phyloP scores from a whole-genome alignment of 2,888 invertebrate species.

The Metacarcinus magister region DNA sequence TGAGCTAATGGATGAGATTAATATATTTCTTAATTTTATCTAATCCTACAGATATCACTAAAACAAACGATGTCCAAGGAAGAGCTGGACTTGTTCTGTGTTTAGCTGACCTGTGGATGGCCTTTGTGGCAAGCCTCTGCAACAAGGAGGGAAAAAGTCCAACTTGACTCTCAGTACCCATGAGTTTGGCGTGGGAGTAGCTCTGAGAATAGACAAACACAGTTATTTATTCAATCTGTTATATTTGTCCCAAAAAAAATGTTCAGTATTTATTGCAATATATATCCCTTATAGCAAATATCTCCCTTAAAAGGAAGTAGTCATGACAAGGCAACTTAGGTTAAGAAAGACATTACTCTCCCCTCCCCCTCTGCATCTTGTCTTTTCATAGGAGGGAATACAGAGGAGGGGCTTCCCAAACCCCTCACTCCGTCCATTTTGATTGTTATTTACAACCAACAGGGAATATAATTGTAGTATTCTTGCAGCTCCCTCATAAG shows the following conservation, averaged over 20 bases:
- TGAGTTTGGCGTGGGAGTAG: constrained; percentile 62
- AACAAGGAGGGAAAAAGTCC: constrained; percentile 67
- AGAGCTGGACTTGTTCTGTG: not conserved
- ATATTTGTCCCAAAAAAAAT: not conserved
- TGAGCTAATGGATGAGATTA: not conserved
- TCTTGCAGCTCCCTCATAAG: no score
- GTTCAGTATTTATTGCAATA: no score
- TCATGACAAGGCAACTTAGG: no score
- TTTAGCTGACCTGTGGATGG: constrained; percentile 65
- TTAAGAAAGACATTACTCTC: no score
- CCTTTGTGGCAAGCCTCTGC: not conserved
- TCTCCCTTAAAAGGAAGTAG: no score
- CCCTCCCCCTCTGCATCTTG: no score
- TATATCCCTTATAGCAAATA: no score
- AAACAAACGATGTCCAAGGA: not conserved
- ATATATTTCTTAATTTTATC: not conserved
- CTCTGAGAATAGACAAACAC: constrained; percentile 52
- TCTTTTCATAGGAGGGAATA: no score
- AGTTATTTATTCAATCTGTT: not conserved
- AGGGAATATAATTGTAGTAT: no score
- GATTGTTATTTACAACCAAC: no score
- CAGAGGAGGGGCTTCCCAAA: no score
- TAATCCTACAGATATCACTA: not conserved
- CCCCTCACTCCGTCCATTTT: no score
- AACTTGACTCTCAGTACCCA: constrained; percentile 57